phyloP scores from a whole-genome alignment of 2,113 vertebrate species.

The Scortum barcoo region DNA sequence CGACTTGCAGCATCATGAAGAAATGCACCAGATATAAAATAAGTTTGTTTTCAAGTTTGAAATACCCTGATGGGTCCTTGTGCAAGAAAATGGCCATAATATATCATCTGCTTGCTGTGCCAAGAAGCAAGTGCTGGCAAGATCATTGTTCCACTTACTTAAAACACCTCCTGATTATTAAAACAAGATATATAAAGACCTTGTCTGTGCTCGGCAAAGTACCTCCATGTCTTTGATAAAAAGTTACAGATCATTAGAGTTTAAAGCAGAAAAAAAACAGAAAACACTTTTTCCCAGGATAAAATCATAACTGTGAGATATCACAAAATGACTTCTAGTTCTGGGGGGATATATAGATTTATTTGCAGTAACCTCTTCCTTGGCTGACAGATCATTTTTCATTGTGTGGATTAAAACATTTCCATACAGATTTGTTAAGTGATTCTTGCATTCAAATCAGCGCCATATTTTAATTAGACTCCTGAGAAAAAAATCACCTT shows the following conservation, averaged over 20 bases:
- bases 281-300: neutral
- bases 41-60: slow-evolving; percentile 12
- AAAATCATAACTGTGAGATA: neutral
- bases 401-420: slow-evolving; percentile 26
- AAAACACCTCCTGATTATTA: slow-evolving; percentile 35
- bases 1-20: neutral
- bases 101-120: slow-evolving; percentile 18
- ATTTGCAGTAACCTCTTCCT: slow-evolving; percentile 9
- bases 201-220: neutral
- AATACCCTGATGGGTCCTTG: neutral
- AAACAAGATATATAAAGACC: neutral
- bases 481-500: slow-evolving; percentile 33
- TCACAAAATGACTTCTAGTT: slow-evolving; percentile 3
- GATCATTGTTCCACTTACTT: slow-evolving; percentile 24
- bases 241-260: slow-evolving; percentile 20
- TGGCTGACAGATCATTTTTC: slow-evolving; percentile 31
- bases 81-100: slow-evolving; percentile 36
- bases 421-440: slow-evolving; percentile 18
- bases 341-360: slow-evolving; percentile 13
- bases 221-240: slow-evolving; percentile 22
- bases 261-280: slow-evolving; percentile 13
- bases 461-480: slow-evolving; percentile 28
- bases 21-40: neutral
- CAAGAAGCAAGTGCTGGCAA: slow-evolving; percentile 16
- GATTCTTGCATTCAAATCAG: slow-evolving; percentile 41